phyloP scores from a whole-genome alignment of 2,113 vertebrate species.

The Orientallactaga bullata region DNA sequence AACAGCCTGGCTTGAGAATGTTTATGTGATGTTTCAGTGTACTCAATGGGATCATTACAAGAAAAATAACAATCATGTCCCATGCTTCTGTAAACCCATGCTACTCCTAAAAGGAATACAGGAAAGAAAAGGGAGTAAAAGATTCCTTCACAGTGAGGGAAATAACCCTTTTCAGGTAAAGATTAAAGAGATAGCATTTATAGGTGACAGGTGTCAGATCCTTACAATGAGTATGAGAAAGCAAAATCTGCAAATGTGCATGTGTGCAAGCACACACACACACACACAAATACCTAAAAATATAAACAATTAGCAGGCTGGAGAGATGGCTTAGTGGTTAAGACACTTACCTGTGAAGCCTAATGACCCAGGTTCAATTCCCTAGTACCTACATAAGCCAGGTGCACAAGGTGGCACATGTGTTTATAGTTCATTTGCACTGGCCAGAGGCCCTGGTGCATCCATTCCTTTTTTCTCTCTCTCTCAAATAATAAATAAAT shows the following conservation, averaged over 20 bases:
- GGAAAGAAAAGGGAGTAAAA: slow-evolving; percentile 1
- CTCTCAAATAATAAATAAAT: too few relatives aligned
- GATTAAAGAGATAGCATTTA: not conserved
- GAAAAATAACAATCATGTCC: not conserved
- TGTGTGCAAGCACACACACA: too few relatives aligned
- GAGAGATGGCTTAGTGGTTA: too few relatives aligned
- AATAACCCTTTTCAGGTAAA: slow-evolving; percentile 16
- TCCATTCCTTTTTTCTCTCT: too few relatives aligned
- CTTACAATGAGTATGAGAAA: not conserved
- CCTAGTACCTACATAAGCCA: too few relatives aligned
- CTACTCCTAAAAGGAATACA: not conserved
- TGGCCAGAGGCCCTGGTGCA: too few relatives aligned
- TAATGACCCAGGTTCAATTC: too few relatives aligned
- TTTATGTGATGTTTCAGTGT: not conserved
- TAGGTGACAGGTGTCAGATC: not conserved
- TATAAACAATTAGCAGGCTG: too few relatives aligned
- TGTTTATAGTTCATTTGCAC: too few relatives aligned
- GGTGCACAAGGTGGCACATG: too few relatives aligned
- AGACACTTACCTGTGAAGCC: too few relatives aligned
- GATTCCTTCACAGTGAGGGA: not conserved
- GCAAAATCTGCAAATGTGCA: not conserved
- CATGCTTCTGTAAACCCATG: not conserved
- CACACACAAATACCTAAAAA: too few relatives aligned
- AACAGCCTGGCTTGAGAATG: not conserved
- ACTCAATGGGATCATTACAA: not conserved